Percentiles rank a stretch among this genome's conserved stretches.
phyloP scores from a whole-genome alignment of 2,888 invertebrate genomes.

The Sminthurinus aureus region DNA sequence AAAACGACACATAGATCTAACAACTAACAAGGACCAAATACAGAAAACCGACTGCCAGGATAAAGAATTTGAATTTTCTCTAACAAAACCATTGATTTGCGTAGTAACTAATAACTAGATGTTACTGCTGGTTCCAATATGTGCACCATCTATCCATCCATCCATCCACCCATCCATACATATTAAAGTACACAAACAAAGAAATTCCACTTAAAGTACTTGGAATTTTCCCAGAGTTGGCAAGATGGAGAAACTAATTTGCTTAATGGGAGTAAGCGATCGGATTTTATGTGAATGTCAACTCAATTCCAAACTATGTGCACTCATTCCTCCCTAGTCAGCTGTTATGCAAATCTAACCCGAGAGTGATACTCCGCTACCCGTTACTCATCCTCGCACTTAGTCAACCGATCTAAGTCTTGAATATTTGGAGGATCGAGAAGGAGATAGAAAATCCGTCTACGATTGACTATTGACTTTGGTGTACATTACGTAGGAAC shows the following conservation, averaged over 20 bases:
- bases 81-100: neutral
- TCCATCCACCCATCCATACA: neutral
- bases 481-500: neutral
- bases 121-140: neutral
- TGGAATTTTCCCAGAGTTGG: constrained; percentile 34
- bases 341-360: constrained; percentile 40
- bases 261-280: constrained; percentile 45
- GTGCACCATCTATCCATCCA: neutral
- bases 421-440: too few relatives aligned
- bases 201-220: constrained; percentile 18
- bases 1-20: too few relatives aligned
- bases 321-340: constrained; percentile 35
- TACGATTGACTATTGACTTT: constrained; percentile 29
- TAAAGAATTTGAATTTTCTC: neutral
- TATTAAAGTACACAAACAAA: neutral
- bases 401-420: neutral
- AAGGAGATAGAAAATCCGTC: neutral
- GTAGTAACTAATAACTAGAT: neutral
- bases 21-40: too few relatives aligned
- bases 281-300: constrained; percentile 44
- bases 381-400: constrained; percentile 14
- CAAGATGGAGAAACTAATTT: constrained; percentile 42
- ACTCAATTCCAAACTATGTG: constrained; percentile 36
- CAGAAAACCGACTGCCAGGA: too few relatives aligned
- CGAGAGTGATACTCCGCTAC: constrained; percentile 16